Percentiles rank a stretch among this genome's conserved stretches.
Conservation (phyloP, 2,888 invertebrate genomes). For the Ennomos erosarius region DNA sequence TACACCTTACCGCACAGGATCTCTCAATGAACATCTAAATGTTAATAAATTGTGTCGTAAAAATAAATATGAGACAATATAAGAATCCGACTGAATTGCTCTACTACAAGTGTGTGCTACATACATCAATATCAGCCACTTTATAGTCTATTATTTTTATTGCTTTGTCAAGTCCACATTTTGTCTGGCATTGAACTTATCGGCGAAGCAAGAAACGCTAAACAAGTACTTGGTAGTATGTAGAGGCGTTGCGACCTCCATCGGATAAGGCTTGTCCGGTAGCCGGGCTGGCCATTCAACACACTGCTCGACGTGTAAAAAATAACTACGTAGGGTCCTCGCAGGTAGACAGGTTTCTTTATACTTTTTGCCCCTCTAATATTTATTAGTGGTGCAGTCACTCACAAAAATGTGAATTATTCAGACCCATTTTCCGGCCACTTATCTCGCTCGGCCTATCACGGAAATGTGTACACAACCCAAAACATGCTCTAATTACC, state of each 20-base stretch:
- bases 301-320: slow-evolving; percentile 60
- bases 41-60: slow-evolving; percentile 18
- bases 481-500: slow-evolving; percentile 22
- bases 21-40: background rate
- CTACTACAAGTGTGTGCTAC: slow-evolving; percentile 11
- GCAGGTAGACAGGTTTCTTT: slow-evolving; percentile 48
- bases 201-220: slow-evolving; percentile 22
- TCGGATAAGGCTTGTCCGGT: slow-evolving; percentile 73
- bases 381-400: slow-evolving; percentile 40
- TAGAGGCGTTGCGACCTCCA: slow-evolving; percentile 54
- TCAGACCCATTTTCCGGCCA: slow-evolving; percentile 20
- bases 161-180: slow-evolving; percentile 9
- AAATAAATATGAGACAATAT: slow-evolving; percentile 16
- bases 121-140: slow-evolving; percentile 17
- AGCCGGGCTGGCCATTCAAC: slow-evolving; percentile 57
- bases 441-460: slow-evolving; percentile 16
- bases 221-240: slow-evolving; percentile 18
- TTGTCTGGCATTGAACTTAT: slow-evolving; percentile 3
- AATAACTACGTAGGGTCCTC: slow-evolving; percentile 46
- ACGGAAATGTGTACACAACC: slow-evolving; percentile 6
- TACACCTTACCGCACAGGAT: too few relatives aligned
- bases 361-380: slow-evolving; percentile 46
- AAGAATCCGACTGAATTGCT: slow-evolving; percentile 15
- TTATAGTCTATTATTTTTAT: slow-evolving; percentile 13
- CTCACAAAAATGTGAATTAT: slow-evolving; percentile 34